These are phyloP conservation scores for Malurus alboscapulatus DNA, from an alignment of 2,113 vertebrate species.

Conservation along the genomic window DNA sequence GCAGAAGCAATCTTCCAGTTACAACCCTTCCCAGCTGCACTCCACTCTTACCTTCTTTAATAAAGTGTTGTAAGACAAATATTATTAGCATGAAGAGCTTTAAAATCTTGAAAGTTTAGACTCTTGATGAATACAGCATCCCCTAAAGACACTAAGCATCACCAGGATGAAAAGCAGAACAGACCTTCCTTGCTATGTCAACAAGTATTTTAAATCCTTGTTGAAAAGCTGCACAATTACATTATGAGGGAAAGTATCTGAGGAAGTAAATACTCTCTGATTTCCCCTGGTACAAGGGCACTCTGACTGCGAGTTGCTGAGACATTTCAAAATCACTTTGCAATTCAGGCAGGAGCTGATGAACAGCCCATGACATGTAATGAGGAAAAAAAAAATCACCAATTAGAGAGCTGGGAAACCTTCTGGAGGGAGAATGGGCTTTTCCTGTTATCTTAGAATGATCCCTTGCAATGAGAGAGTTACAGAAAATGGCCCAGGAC, in stretches of 20 bases:
- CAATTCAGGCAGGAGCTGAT: background rate
- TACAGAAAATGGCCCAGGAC: background rate
- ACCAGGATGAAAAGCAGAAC: background rate
- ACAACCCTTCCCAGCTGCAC: background rate
- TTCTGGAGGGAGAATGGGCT: rapidly evolving
- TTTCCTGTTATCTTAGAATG: background rate
- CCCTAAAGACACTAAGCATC: background rate
- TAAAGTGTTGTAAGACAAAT: background rate
- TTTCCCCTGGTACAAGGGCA: background rate
- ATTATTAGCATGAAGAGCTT: background rate
- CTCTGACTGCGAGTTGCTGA: rapidly evolving
- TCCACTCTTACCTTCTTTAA: background rate
- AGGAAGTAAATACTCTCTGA: slow-evolving; percentile 4
- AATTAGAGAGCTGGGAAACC: background rate
- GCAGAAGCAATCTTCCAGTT: background rate
- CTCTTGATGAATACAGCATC: background rate
- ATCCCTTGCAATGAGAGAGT: background rate
- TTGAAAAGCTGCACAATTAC: background rate
- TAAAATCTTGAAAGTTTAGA: background rate
- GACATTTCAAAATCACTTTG: background rate
- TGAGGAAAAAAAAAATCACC: background rate
- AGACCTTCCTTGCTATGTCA: background rate
- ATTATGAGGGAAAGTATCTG: background rate
- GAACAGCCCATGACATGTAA: background rate
- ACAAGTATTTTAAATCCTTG: background rate